These are phyloP conservation scores for Emydura subglobosa DNA, from an alignment of 2,113 vertebrate species.

Conservation along the genomic window DNA sequence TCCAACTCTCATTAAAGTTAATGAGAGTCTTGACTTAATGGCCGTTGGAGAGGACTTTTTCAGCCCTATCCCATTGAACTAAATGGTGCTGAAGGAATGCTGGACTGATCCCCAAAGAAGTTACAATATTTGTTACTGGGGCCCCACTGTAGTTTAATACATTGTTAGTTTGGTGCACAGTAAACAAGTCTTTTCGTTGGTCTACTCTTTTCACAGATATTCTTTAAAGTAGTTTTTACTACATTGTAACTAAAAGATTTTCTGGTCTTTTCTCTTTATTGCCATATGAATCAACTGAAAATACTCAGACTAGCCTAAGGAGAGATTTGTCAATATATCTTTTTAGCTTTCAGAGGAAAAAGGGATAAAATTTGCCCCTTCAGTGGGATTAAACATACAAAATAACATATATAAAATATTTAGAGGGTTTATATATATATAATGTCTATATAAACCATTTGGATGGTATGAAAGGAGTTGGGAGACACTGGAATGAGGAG, in stretches of 20 bases:
- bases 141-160: background rate
- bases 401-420: background rate
- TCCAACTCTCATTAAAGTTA: background rate
- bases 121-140: background rate
- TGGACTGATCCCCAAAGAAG: background rate
- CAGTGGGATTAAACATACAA: background rate
- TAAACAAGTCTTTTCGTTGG: background rate
- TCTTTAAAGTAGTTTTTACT: background rate
- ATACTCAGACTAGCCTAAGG: background rate
- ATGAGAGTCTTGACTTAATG: background rate
- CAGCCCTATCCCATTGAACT: background rate
- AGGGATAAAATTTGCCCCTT: background rate
- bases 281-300: background rate
- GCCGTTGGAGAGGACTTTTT: background rate
- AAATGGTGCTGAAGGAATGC: background rate
- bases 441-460: background rate
- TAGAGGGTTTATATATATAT: background rate
- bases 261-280: background rate
- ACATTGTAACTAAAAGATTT: background rate
- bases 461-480: background rate
- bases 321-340: background rate
- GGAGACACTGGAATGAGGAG: background rate
- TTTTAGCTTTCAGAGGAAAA: background rate
- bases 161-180: background rate
- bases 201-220: background rate